Conservation (phyloP, 2,888 invertebrate species). For the Oscheius sp. region DNA sequence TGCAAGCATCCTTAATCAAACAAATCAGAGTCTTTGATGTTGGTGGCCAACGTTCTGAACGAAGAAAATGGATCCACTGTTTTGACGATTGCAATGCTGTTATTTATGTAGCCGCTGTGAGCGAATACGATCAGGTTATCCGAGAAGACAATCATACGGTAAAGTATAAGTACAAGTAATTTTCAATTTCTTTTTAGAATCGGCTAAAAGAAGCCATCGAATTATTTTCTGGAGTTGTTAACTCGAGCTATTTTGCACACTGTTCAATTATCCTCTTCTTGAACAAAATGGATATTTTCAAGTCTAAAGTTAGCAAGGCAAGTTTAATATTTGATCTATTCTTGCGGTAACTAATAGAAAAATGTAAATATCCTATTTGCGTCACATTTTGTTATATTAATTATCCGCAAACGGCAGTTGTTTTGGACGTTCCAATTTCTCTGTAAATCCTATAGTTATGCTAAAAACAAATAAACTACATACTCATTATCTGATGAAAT, state of each 20-base stretch:
- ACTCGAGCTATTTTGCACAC: slow-evolving; percentile 52
- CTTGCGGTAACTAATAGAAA: not conserved
- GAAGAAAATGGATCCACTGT: slow-evolving; percentile 65
- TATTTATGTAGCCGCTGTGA: slow-evolving; percentile 63
- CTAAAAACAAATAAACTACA: too few relatives aligned
- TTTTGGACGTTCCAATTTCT: not conserved
- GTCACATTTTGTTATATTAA: not conserved
- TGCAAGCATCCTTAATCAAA: not conserved
- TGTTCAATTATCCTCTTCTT: slow-evolving; percentile 66
- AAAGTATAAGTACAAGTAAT: not conserved
- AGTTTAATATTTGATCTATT: too few relatives aligned
- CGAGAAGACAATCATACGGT: slow-evolving; percentile 60
- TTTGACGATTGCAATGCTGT: slow-evolving; percentile 64
- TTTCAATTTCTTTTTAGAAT: slow-evolving; percentile 52
- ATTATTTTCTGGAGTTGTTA: slow-evolving; percentile 57
- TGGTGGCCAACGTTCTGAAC: slow-evolving; percentile 82
- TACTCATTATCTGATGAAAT: too few relatives aligned
- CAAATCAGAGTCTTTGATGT: slow-evolving; percentile 98
- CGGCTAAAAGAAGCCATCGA: slow-evolving; percentile 63
- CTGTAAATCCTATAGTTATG: too few relatives aligned
- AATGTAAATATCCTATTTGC: too few relatives aligned
- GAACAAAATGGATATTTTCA: slow-evolving; percentile 67
- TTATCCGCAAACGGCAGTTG: not conserved
- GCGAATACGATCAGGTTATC: slow-evolving; percentile 62
- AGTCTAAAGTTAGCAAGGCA: slow-evolving; percentile 58